phyloP scores from a whole-genome alignment of 2,797 vertebrate genomes.

The Catharus ustulatus region DNA sequence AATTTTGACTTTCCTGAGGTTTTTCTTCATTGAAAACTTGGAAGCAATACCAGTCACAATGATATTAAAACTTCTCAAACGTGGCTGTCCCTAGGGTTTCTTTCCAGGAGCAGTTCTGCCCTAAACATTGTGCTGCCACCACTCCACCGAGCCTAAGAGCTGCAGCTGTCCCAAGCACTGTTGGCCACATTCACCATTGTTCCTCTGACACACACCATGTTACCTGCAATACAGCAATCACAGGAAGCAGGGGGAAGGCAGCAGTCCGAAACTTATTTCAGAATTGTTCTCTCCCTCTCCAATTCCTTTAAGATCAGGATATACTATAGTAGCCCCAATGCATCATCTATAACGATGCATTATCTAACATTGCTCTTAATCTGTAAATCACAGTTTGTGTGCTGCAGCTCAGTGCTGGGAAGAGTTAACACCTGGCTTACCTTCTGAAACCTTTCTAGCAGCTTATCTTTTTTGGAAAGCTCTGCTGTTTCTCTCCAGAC shows the following conservation, averaged over 20 bases:
- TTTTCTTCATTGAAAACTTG: not conserved
- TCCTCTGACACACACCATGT: not conserved
- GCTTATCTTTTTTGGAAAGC: not conserved
- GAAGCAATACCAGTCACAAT: not conserved
- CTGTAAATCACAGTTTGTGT: not conserved
- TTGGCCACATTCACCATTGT: rapidly evolving
- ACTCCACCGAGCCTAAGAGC: not conserved
- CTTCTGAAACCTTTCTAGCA: not conserved
- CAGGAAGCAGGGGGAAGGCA: not conserved
- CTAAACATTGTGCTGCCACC: not conserved
- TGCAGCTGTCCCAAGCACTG: not conserved
- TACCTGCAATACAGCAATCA: not conserved
- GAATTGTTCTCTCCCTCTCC: not conserved
- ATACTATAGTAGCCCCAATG: not conserved
- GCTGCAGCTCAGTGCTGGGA: not conserved
- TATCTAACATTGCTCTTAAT: not conserved
- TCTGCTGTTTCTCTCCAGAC: not conserved
- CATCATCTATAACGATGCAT: not conserved
- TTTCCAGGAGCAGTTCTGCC: not conserved
- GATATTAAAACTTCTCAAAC: conserved; percentile 1
- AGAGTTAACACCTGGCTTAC: not conserved
- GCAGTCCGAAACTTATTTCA: not conserved
- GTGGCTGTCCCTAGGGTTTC: not conserved
- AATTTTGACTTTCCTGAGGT: not conserved
- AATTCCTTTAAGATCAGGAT: not conserved